These are phyloP conservation scores for Tetranychus truncatus DNA, from an alignment of 2,888 invertebrate genomes.

Conservation along the genomic window DNA sequence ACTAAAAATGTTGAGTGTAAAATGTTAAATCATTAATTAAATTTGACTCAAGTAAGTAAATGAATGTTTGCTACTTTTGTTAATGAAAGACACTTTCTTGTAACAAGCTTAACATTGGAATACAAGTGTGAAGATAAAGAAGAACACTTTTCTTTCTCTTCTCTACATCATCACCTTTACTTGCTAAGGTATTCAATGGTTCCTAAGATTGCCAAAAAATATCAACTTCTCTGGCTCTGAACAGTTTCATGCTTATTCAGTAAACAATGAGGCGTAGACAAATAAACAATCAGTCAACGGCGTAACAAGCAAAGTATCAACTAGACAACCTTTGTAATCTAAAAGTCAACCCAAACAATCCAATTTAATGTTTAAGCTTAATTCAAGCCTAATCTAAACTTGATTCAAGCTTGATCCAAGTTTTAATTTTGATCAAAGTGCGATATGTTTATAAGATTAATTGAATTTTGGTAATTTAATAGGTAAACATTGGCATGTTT, in stretches of 20 bases:
- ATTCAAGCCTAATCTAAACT: no score
- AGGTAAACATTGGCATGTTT: no score
- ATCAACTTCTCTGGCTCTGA: background rate
- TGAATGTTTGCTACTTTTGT: background rate
- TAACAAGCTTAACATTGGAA: background rate
- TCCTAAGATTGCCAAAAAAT: background rate
- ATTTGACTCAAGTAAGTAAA: background rate
- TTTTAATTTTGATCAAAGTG: no score
- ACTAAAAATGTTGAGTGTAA: no score
- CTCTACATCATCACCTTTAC: background rate
- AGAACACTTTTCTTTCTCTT: background rate
- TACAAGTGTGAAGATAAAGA: background rate
- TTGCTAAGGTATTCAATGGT: background rate
- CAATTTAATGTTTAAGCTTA: no score
- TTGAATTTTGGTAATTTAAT: no score
- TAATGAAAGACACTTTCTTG: background rate
- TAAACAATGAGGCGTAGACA: constrained; percentile 1
- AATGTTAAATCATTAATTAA: background rate
- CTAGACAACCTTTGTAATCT: background rate
- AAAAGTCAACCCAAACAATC: background rate
- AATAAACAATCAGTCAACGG: constrained; percentile 1
- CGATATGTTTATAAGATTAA: no score
- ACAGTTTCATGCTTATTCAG: background rate
- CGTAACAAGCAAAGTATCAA: background rate
- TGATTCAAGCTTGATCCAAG: no score